Base-by-base conservation (phyloP, 64 coral and sea anemone species). In the Actinia equina region DNA sequence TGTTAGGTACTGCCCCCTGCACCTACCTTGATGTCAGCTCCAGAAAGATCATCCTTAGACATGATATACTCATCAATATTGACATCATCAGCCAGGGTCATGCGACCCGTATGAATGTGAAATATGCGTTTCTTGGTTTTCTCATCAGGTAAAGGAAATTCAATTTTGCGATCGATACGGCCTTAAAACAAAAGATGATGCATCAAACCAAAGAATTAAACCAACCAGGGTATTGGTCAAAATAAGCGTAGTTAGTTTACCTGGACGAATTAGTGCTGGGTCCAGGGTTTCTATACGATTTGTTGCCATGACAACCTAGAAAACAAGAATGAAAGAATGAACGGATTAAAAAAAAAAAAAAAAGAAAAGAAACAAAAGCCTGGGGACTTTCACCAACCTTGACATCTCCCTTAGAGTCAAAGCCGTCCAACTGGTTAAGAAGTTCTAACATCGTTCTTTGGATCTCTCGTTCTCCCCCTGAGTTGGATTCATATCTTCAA, bases 81-180 rank as follows among this genome's bases (percentile, higher is more conserved):
- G 4, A 98, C 96, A 63, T 95, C 93, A 37, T 90, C 81, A 43
- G 96, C 88, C 4, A 98, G 85, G 43, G 96, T 98, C 96, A 98
- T 98, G 25, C 96, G 82, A 59, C 91, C 80, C 17, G 96, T 98
- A 85, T 98, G 96, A 22, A 98, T 98, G 22, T 88, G 88, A 37
- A 98, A 98, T 59, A 98, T 98, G 22, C 96, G 93, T 41, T 93
- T 89, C 52, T 98, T 98, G 54, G 96, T 98, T 88, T 98, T 98
- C 58, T 98, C 96, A 82, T 98, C 96, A 22, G 96, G 96, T 59
- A 98, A 82, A 30, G 96, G 96, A 17, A 98, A 98, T 60, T 98
- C 96, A 74, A 98, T 98, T 56, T 98, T 98, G 41, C 96, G 93
- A 83, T 98, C 96, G 59, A 98, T 98, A 51, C 96, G 96, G 46